Evolutionary conservation across 2,888 invertebrate species (phyloP), one percentile per base, ranked within the genome.

Genomic region (Sphaerophoria rueppellii): DNA sequence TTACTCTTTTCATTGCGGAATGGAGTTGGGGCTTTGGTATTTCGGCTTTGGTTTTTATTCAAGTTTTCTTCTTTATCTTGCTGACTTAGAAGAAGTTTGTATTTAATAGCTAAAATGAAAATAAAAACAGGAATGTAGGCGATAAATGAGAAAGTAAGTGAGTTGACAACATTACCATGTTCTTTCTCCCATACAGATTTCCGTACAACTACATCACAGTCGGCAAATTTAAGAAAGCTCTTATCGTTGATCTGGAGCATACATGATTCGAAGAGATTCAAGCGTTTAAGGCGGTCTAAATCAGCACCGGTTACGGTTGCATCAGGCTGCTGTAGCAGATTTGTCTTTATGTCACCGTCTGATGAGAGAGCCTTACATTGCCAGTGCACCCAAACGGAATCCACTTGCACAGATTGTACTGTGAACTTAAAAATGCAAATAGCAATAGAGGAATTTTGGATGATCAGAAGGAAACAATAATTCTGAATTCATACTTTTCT

Each of bases 241-340:
- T 97, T 94, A 92, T 98, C 98, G 73, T 97, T 96, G 57, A 98
- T 95, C 93, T 98, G 98, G 87, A 97, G 93, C 87, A 96, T 96
- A 90, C 96, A 96, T 54, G 97, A 95, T 90, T 96, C 96, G 89
- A 97, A 97, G 75, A 97, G 95, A 89, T 97, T 97, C 86, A 98
- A 92, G 86, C 96, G 93, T 90, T 96, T 96, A 67, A 98, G 92
- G 88, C 96, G 95, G 90, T 95, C 95, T 34, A 98, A 93, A 89
- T 97, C 96, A 12, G 96, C 96, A 73, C 96, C 96, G 89, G 94
- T 92, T 1, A 96, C 93, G n/a, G 93, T 91, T 69, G 93, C 93
- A 88, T 94, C 95, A 11, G 96, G 96, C 87, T 96, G 95, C 82
- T 95, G 94, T 48, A 94, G 93, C 0, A 89, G 87, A 87, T 89